A percentile compares a stretch with the other conserved stretches of the same genome.
These are phyloP conservation scores for Chloropsis cyanopogon DNA, from an alignment of 2,113 vertebrate species.

Conservation along the genomic window DNA sequence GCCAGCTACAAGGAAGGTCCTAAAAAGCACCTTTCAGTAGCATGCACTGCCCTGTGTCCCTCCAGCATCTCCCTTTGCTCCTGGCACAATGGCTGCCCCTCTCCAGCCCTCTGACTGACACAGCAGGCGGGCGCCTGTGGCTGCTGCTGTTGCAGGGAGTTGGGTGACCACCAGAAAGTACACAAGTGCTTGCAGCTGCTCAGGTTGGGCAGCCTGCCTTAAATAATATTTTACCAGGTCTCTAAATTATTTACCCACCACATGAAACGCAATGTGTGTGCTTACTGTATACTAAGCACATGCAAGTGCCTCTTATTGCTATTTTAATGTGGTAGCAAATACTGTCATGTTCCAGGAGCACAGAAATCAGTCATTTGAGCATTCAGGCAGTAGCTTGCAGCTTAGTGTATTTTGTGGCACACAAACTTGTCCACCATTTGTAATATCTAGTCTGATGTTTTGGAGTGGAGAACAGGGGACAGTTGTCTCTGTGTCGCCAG, in stretches of 20 bases:
- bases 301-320: neutral
- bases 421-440: neutral
- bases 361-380: neutral
- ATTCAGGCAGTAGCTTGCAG: neutral
- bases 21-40: neutral
- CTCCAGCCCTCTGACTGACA: neutral
- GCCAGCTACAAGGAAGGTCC: neutral
- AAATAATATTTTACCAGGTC: neutral
- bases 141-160: neutral
- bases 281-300: neutral
- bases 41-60: neutral
- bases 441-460: neutral
- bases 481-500: neutral
- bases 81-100: neutral
- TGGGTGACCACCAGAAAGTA: neutral
- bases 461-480: neutral
- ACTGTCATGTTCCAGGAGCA: neutral
- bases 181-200: neutral
- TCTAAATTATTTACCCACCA: slow-evolving; percentile 9
- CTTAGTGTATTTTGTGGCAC: neutral
- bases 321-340: neutral
- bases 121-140: neutral
- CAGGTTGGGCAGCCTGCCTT: neutral
- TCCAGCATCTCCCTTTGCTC: neutral
- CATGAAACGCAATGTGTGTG: fast-evolving